These are phyloP conservation scores for Teleogryllus occipitalis DNA, from an alignment of 1,140 invertebrate species.

Conservation along the genomic window DNA sequence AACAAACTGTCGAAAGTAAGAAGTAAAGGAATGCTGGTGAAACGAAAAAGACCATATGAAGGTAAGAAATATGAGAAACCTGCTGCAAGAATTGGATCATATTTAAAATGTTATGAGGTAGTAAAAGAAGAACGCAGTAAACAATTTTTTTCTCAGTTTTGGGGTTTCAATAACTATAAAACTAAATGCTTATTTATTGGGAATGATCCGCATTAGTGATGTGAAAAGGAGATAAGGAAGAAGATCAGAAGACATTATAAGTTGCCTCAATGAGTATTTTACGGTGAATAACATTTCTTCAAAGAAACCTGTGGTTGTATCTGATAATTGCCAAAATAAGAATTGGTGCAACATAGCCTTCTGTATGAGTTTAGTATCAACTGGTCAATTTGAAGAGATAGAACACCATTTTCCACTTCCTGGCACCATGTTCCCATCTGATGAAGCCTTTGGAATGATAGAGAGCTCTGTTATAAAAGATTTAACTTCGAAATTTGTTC, in stretches of 20 bases:
- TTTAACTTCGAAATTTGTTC: background rate
- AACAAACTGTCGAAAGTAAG: background rate
- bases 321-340: slow-evolving; percentile 7
- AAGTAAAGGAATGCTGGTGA: background rate
- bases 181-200: no score
- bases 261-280: background rate
- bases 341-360: background rate
- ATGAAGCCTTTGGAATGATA: background rate
- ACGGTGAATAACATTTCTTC: background rate
- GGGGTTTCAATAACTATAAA: no score
- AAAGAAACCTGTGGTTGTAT: background rate
- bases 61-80: background rate
- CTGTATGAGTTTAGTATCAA: background rate
- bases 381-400: background rate
- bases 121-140: background rate
- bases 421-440: background rate
- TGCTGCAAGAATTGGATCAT: background rate
- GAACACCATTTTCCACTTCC: slow-evolving; percentile 6
- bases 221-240: background rate
- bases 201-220: no score
- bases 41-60: background rate
- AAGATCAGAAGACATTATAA: background rate
- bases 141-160: no score
- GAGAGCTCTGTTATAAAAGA: background rate
- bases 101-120: background rate